phyloP scores from a whole-genome alignment of 2,888 invertebrate genomes.

The Troides oblongomaculatus region DNA sequence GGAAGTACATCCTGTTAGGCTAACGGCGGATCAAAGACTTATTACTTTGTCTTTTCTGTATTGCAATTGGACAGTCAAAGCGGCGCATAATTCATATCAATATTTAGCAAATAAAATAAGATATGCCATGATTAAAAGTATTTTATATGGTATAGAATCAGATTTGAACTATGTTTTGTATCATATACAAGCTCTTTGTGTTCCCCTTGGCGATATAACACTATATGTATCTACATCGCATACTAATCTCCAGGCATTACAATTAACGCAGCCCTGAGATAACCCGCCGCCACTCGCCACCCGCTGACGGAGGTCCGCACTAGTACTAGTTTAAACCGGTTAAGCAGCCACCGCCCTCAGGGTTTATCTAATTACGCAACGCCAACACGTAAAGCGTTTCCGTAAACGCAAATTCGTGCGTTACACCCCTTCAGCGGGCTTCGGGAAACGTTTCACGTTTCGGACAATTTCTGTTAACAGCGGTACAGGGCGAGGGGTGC shows the following conservation, averaged over 20 bases:
- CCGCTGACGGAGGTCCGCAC: constrained; percentile 74
- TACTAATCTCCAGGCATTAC: constrained; percentile 76
- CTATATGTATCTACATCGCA: constrained; percentile 61
- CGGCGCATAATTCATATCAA: too few relatives aligned
- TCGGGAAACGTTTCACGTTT: constrained; percentile 52
- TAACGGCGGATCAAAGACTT: too few relatives aligned
- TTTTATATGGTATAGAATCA: background rate
- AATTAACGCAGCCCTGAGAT: constrained; percentile 77
- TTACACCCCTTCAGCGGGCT: constrained; percentile 43
- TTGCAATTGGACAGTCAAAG: too few relatives aligned
- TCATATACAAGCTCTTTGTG: constrained; percentile 7
- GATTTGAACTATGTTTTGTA: background rate
- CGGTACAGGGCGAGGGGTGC: constrained; percentile 46
- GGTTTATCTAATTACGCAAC: constrained; percentile 78
- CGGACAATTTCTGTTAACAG: constrained; percentile 49
- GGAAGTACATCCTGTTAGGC: too few relatives aligned
- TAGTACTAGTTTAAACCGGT: constrained; percentile 75
- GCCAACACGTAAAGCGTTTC: constrained; percentile 51
- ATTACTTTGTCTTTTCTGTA: too few relatives aligned
- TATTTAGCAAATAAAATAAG: background rate
- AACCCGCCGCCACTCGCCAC: constrained; percentile 78
- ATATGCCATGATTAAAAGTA: background rate
- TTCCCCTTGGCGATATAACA: constrained; percentile 34
- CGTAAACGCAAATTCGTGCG: constrained; percentile 41
- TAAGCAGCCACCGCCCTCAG: constrained; percentile 73